These are phyloP conservation scores for Thaumetopoea pityocampa DNA, from an alignment of 1,140 invertebrate species.

Conservation along the genomic window DNA sequence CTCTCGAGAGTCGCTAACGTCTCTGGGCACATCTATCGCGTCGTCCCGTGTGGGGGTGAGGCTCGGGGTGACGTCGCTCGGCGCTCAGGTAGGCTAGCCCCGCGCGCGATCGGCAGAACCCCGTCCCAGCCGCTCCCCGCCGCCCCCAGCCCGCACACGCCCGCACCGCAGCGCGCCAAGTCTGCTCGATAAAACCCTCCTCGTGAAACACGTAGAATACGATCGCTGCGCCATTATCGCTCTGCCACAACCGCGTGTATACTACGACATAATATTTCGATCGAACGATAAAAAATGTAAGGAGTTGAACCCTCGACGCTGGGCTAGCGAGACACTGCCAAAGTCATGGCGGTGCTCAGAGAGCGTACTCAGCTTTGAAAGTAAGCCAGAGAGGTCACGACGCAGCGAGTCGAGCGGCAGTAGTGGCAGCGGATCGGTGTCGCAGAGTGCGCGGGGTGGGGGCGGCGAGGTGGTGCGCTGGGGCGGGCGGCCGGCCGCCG, in stretches of 20 bases:
- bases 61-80: conserved; percentile 83
- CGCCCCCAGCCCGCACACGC: conserved; percentile 28
- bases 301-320: conserved; percentile 41
- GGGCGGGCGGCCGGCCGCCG: conserved; percentile 62
- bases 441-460: conserved; percentile 15
- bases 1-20: conserved; percentile 91
- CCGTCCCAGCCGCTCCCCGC: conserved; percentile 44
- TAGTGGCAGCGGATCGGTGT: conserved; percentile 24
- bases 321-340: conserved; percentile 56
- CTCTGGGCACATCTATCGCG: conserved; percentile 84
- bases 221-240: conserved; percentile 68
- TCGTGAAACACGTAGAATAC: conserved; percentile 58
- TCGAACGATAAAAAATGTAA: conserved; percentile 41
- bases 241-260: conserved; percentile 56
- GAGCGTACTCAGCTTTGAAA: conserved; percentile 53
- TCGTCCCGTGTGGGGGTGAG: conserved; percentile 74
- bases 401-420: conserved; percentile 54
- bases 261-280: conserved; percentile 58
- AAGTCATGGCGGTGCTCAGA: conserved; percentile 69
- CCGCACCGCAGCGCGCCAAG: conserved; percentile 52
- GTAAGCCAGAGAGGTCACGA: conserved; percentile 41
- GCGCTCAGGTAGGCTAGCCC: conserved; percentile 83
- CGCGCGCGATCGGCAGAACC: conserved; percentile 69
- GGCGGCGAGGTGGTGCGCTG: conserved; percentile 57
- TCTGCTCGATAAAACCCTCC: conserved; percentile 60